These are phyloP conservation scores for Cisticola juncidis DNA, from an alignment of 2,113 vertebrate species.

Conservation along the genomic window DNA sequence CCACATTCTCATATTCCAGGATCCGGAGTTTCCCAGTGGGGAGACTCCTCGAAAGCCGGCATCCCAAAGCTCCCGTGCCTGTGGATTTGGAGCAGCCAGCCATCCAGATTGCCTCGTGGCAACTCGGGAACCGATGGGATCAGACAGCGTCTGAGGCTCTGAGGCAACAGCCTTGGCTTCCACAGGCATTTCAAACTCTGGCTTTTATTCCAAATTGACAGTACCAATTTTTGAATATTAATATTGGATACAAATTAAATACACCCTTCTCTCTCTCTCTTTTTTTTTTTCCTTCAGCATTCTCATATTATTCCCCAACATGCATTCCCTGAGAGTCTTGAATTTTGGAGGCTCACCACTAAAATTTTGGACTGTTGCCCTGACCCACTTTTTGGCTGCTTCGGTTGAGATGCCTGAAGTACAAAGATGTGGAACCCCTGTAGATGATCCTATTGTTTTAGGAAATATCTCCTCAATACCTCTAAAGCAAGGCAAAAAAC, in stretches of 20 bases:
- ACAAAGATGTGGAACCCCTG: neutral
- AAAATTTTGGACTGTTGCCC: neutral
- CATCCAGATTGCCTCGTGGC: neutral
- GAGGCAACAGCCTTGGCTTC: neutral
- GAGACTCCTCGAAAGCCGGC: neutral
- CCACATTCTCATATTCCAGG: neutral
- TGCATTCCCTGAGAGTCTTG: slow-evolving; percentile 39
- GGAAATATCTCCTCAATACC: neutral
- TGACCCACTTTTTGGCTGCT: slow-evolving; percentile 57
- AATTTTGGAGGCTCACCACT: slow-evolving; percentile 63
- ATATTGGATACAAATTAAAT: neutral
- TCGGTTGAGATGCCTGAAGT: neutral
- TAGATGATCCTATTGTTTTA: neutral
- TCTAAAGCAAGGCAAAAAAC: neutral
- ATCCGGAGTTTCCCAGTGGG: neutral
- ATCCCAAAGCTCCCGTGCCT: neutral
- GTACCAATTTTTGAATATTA: neutral
- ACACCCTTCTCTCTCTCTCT: neutral
- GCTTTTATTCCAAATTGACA: neutral
- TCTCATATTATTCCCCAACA: neutral
- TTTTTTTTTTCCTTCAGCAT: neutral
- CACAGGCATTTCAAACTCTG: neutral
- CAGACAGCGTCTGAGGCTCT: neutral
- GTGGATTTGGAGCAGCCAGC: neutral
- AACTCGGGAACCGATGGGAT: neutral